These are phyloP conservation scores for Pipistrellus pipistrellus DNA, from an alignment of 2,797 vertebrate species.

Conservation along the genomic window DNA sequence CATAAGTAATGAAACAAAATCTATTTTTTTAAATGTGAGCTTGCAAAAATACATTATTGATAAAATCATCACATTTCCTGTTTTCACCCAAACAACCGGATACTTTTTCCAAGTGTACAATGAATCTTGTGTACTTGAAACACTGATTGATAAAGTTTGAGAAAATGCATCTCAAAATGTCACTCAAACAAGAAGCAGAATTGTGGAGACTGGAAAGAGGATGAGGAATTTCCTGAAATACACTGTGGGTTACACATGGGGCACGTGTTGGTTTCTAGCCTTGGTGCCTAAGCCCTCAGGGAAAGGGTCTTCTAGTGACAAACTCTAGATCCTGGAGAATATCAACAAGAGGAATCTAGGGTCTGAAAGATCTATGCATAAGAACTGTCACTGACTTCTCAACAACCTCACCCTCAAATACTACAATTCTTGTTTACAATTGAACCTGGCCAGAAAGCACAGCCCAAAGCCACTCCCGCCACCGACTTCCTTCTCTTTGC, in stretches of 20 bases:
- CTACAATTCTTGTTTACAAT: background rate
- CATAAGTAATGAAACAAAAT: background rate
- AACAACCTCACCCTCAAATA: background rate
- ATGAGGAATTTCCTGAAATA: background rate
- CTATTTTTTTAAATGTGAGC: background rate
- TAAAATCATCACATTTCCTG: conserved; percentile 1
- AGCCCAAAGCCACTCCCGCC: conserved; percentile 77
- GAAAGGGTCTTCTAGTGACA: background rate
- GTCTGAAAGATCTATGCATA: background rate
- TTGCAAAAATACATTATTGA: conserved; percentile 23
- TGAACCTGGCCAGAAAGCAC: conserved; percentile 76
- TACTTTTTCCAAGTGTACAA: background rate
- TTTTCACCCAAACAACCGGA: conserved; percentile 1
- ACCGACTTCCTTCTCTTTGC: conserved; percentile 41
- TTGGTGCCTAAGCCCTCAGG: background rate
- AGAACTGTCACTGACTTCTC: background rate
- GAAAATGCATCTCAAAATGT: conserved; percentile 2
- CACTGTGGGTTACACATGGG: too few relatives aligned
- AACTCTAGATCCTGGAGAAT: background rate
- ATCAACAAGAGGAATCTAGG: background rate
- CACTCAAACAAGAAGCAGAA: background rate
- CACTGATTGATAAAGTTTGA: background rate
- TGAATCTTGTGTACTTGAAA: background rate
- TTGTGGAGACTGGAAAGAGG: background rate
- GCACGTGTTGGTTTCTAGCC: background rate